phyloP scores from a whole-genome alignment of 2,113 vertebrate genomes.

The Neomonachus schauinslandi region DNA sequence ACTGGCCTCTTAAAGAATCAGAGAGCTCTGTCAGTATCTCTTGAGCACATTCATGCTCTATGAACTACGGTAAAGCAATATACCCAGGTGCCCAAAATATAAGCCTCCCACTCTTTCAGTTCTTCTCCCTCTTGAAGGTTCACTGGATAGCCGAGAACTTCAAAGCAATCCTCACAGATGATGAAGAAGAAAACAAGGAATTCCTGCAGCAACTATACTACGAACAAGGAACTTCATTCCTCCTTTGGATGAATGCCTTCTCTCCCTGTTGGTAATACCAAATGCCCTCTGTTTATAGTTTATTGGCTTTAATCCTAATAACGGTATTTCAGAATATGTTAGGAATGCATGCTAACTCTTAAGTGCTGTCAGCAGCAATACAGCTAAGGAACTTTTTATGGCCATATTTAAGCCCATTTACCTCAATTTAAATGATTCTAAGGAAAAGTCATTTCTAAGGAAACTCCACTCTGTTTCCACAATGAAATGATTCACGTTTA shows the following conservation, averaged over 20 bases:
- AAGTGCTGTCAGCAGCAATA: neutral
- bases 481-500: conserved; percentile 33
- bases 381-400: conserved; percentile 13
- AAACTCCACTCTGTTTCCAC: neutral
- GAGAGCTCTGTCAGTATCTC: neutral
- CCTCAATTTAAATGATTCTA: conserved; percentile 31
- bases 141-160: neutral
- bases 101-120: neutral
- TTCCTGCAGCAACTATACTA: neutral
- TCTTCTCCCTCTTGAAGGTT: neutral
- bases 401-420: neutral
- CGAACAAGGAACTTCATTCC: neutral
- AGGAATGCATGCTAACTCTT: neutral
- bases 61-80: neutral
- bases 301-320: conserved; percentile 8
- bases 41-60: neutral
- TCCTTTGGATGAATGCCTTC: neutral
- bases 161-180: conserved; percentile 3
- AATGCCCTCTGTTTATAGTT: conserved; percentile 1
- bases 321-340: conserved; percentile 13
- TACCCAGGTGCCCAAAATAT: neutral
- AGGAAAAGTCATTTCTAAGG: neutral
- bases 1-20: neutral
- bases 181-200: neutral
- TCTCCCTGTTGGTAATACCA: conserved; percentile 26